Conservation (phyloP, 2,113 vertebrate genomes). For the Microtus oregoni region DNA sequence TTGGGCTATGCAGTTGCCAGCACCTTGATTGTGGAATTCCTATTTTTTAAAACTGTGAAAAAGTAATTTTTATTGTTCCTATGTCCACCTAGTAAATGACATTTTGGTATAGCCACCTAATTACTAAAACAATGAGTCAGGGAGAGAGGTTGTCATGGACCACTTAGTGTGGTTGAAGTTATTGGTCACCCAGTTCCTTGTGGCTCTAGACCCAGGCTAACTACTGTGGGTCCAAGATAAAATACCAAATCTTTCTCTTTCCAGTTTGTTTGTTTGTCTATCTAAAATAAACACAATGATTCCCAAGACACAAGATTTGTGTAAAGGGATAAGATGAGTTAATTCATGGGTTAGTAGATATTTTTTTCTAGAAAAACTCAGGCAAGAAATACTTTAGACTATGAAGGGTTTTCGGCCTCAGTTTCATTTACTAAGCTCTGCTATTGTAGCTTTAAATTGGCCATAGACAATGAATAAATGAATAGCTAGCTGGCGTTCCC, state of each 20-base stretch:
- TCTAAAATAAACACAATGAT: background rate
- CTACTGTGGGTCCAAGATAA: background rate
- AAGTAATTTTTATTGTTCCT: background rate
- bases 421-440: background rate
- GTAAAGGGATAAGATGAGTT: background rate
- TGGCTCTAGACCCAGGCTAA: background rate
- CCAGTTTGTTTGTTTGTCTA: background rate
- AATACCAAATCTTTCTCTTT: background rate
- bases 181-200: background rate
- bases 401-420: rapidly evolving
- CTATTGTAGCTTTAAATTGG: background rate
- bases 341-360: background rate
- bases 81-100: background rate
- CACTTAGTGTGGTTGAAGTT: background rate
- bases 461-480: background rate
- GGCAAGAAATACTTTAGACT: background rate
- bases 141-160: background rate
- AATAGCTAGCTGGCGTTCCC: background rate
- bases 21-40: background rate
- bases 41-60: background rate
- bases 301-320: background rate
- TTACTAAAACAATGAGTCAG: background rate
- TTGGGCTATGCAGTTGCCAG: background rate
- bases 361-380: background rate
- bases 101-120: background rate